A percentile compares a stretch with the other conserved stretches of the same genome.
Conservation (phyloP, 2,797 vertebrate species). For the Taenioides sp. region DNA sequence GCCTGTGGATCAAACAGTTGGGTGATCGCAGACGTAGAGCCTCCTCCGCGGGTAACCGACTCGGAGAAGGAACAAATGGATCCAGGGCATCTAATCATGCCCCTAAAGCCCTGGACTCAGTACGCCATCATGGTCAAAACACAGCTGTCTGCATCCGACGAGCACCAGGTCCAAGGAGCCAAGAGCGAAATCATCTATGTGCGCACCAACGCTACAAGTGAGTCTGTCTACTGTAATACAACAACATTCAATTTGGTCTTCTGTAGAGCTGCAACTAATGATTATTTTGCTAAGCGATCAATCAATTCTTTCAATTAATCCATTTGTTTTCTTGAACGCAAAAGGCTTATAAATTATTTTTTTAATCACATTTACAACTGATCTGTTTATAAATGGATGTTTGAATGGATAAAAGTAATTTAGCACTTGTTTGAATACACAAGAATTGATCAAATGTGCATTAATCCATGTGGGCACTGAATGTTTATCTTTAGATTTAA, state of each 20-base stretch:
- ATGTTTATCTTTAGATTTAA: no score
- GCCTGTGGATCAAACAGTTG: constrained; percentile 98
- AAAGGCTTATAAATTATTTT: no score
- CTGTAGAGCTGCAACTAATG: background rate
- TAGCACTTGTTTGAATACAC: no score
- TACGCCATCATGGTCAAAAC: constrained; percentile 98
- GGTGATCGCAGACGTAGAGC: constrained; percentile 94
- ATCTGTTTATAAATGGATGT: no score
- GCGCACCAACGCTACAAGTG: constrained; percentile 92
- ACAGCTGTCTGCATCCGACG: constrained; percentile 91
- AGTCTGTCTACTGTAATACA: constrained; percentile 44
- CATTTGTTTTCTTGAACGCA: no score
- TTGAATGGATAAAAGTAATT: no score
- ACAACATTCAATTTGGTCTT: background rate
- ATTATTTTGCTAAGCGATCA: no score
- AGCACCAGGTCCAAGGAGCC: constrained; percentile 90
- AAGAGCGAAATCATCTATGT: constrained; percentile 96
- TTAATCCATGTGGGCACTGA: no score
- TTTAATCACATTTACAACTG: no score
- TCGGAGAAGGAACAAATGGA: constrained; percentile 78
- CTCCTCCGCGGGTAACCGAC: constrained; percentile 82
- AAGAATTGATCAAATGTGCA: no score
- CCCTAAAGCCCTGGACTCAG: constrained; percentile 95
- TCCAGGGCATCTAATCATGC: constrained; percentile 87
- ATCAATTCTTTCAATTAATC: no score